Percentiles rank a stretch among this genome's conserved stretches.
Evolutionary conservation across 1,140 invertebrate species (phyloP).

Genomic region (Eumaeus atala): DNA sequence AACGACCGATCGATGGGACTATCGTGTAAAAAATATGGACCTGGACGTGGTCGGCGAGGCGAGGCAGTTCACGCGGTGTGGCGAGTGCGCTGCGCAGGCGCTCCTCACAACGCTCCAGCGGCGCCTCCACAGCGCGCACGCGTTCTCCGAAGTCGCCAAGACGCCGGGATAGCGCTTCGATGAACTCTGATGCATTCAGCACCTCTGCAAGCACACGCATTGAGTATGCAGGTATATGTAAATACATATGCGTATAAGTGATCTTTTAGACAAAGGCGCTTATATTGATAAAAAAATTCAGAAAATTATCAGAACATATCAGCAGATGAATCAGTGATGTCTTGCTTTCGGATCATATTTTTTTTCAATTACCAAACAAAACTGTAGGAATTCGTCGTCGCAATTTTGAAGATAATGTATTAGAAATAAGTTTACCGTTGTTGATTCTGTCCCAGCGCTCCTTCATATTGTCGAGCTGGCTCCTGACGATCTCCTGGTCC

Average conservation of each 20-base stretch:
- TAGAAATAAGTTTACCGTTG: slow-evolving; percentile 75
- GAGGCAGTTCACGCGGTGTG: slow-evolving; percentile 43
- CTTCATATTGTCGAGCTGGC: slow-evolving; percentile 86
- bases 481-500: slow-evolving; percentile 91
- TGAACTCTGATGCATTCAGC: slow-evolving; percentile 78
- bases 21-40: no score
- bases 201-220: slow-evolving; percentile 47
- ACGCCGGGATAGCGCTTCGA: slow-evolving; percentile 89
- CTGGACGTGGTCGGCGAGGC: slow-evolving; percentile 41
- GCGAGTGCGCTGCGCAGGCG: slow-evolving; percentile 41
- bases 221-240: no score
- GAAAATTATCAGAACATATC: no score
- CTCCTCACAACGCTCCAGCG: slow-evolving; percentile 91
- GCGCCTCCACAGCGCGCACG: slow-evolving; percentile 86
- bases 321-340: no score
- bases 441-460: slow-evolving; percentile 93
- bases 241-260: no score
- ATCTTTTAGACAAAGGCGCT: no score
- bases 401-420: no score
- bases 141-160: slow-evolving; percentile 91
- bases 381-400: no score
- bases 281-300: no score
- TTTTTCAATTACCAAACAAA: no score
- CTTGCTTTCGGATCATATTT: no score
- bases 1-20: no score